phyloP scores from a whole-genome alignment of 2,113 vertebrate genomes.

The Chaetops frenatus region DNA sequence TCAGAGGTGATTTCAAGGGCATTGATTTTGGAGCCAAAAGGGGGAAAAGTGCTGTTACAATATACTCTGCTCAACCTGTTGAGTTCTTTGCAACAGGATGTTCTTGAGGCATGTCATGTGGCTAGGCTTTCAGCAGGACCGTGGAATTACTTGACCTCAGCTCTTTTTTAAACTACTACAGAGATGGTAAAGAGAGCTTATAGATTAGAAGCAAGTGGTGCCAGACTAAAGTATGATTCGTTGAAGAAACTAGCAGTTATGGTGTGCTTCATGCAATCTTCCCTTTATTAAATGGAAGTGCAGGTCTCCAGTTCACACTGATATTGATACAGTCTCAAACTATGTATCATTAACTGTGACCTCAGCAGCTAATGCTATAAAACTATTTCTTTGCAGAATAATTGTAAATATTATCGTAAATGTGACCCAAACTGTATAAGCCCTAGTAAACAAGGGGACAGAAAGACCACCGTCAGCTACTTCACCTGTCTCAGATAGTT shows the following conservation, averaged over 20 bases:
- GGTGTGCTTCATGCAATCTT: neutral
- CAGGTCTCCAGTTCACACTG: neutral
- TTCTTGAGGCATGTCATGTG: neutral
- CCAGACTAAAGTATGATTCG: neutral
- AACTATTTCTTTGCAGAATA: neutral
- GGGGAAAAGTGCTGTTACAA: neutral
- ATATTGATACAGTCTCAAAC: neutral
- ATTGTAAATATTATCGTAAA: neutral
- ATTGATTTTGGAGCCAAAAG: neutral
- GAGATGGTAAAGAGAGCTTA: neutral
- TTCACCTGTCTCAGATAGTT: neutral
- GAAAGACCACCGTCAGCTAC: neutral
- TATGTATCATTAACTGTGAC: neutral
- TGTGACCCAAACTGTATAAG: neutral
- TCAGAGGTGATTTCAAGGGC: neutral
- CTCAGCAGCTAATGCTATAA: neutral
- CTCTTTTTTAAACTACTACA: neutral
- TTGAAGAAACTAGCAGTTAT: neutral
- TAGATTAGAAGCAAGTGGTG: neutral
- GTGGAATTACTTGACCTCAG: neutral
- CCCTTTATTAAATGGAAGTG: neutral
- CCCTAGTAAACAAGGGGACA: neutral
- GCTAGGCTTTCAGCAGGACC: neutral
- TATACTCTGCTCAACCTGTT: neutral
- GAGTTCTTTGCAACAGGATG: neutral